These are phyloP conservation scores for Physocephala rufipes DNA, from an alignment of 2,888 invertebrate species.

Conservation along the genomic window DNA sequence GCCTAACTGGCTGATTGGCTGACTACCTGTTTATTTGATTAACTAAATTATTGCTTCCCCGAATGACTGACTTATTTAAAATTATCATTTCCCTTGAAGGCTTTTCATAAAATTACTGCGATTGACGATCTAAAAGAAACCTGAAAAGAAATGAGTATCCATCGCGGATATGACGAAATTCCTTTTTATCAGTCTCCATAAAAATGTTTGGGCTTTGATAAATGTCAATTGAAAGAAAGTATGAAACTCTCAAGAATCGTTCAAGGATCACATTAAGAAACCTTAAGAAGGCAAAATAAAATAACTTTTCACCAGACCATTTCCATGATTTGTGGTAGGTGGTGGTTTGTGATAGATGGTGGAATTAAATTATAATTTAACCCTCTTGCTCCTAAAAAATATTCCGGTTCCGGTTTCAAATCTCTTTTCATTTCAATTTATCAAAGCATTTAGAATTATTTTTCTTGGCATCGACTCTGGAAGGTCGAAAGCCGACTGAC, in stretches of 20 bases:
- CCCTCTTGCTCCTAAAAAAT: too few relatives aligned
- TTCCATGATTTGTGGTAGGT: too few relatives aligned
- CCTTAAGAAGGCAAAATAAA: conserved; percentile 14
- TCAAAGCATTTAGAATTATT: too few relatives aligned
- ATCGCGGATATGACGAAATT: conserved; percentile 34
- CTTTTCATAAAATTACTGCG: conserved; percentile 52
- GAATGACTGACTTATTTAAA: conserved; percentile 18
- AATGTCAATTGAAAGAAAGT: neutral
- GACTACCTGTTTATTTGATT: neutral
- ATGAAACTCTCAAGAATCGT: neutral
- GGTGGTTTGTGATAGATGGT: too few relatives aligned
- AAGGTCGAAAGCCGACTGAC: too few relatives aligned
- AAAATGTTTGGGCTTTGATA: conserved; percentile 7
- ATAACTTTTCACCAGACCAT: neutral
- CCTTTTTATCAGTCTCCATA: conserved; percentile 30
- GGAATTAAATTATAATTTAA: too few relatives aligned
- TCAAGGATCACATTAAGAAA: conserved; percentile 6
- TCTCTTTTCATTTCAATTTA: too few relatives aligned
- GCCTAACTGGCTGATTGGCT: conserved; percentile 17
- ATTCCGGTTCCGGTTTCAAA: too few relatives aligned
- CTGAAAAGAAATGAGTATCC: conserved; percentile 54
- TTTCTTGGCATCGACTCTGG: too few relatives aligned
- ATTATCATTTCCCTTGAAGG: conserved; percentile 31
- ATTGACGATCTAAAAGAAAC: conserved; percentile 52
- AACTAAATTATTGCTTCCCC: too few relatives aligned